Conservation (phyloP, 2,113 vertebrate genomes). For the Hydropotes inermis region DNA sequence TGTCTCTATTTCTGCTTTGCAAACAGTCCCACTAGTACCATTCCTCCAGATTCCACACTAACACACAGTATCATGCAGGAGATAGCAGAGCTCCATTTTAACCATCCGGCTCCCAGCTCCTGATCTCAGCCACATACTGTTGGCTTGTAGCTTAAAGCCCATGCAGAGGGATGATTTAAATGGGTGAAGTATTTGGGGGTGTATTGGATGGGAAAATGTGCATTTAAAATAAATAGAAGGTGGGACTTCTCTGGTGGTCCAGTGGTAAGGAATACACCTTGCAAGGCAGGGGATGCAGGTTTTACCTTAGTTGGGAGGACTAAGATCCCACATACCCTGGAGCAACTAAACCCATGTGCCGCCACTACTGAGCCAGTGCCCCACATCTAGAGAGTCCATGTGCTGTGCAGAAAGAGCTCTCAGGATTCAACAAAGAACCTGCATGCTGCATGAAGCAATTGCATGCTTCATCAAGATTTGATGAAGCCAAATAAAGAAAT, state of each 20-base stretch:
- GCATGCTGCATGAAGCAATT: not conserved
- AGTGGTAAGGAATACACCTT: not conserved
- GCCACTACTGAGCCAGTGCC: not conserved
- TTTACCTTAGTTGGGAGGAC: not conserved
- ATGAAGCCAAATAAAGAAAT: not conserved
- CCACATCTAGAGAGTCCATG: not conserved
- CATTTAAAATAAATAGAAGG: not conserved
- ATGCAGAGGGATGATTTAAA: not conserved
- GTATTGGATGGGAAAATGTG: not conserved
- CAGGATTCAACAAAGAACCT: not conserved
- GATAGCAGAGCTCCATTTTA: no score
- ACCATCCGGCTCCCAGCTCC: not conserved
- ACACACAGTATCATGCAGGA: not conserved
- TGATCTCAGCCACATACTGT: not conserved
- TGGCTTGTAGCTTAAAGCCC: not conserved
- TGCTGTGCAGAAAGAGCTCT: not conserved
- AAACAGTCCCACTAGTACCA: not conserved
- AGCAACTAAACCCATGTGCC: not conserved
- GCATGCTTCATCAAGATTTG: not conserved
- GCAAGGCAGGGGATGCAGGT: not conserved
- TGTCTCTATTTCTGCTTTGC: not conserved
- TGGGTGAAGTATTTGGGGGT: not conserved
- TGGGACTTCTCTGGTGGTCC: not conserved
- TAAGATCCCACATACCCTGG: not conserved
- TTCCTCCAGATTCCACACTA: not conserved